These are phyloP conservation scores for Parotocinclus haroldoi DNA, from an alignment of 2,797 vertebrate genomes.

Conservation along the genomic window DNA sequence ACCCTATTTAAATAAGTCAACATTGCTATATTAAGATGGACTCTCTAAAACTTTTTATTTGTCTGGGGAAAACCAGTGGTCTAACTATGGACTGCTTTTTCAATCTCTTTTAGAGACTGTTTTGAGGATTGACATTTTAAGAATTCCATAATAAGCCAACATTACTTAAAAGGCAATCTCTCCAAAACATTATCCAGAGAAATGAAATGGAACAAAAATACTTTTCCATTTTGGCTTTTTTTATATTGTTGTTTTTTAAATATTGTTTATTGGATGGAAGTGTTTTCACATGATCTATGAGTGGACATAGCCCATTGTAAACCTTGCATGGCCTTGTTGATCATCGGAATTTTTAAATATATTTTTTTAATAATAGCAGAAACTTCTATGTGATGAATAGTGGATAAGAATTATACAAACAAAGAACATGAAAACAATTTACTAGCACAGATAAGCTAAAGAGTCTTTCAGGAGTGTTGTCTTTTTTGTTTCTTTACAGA, in stretches of 20 bases:
- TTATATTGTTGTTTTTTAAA: conserved; percentile 5
- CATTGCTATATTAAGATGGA: conserved; percentile 19
- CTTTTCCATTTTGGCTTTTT: conserved; percentile 33
- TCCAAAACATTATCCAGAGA: conserved; percentile 6
- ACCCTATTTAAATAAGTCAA: conserved; percentile 22
- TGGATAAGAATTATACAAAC: no score
- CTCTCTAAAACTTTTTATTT: conserved; percentile 12
- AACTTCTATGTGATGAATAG: no score
- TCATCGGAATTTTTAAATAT: no score
- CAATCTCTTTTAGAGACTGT: conserved; percentile 34
- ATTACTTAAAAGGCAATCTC: background rate
- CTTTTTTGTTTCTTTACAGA: no score
- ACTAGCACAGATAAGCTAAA: no score
- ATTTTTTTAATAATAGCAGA: no score
- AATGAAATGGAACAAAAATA: conserved; percentile 16
- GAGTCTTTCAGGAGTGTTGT: no score
- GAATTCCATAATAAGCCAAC: conserved; percentile 37
- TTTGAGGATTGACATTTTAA: conserved; percentile 26
- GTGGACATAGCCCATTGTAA: conserved; percentile 27
- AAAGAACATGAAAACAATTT: no score
- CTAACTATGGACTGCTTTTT: conserved; percentile 40
- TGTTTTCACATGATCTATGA: conserved; percentile 32
- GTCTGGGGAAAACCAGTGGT: conserved; percentile 20
- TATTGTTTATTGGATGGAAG: conserved; percentile 6
- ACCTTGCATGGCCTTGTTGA: conserved; percentile 21